A percentile compares a stretch with the other conserved stretches of the same genome.
These are phyloP conservation scores for Chondrilla cf. caribensis DNA, from an alignment of 37 sponge, comb jelly and placozoan genomes.

Conservation along the genomic window DNA sequence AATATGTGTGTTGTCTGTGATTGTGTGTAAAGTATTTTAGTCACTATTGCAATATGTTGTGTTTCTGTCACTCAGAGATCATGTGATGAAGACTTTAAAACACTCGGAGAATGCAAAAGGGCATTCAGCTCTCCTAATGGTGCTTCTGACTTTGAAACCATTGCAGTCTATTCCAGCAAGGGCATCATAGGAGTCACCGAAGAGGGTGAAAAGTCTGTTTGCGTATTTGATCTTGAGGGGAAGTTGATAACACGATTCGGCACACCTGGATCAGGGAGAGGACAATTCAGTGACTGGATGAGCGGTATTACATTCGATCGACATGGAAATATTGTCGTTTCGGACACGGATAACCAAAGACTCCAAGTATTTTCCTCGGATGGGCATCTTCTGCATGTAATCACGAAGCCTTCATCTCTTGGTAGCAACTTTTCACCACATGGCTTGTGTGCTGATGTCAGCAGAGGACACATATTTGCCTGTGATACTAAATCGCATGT, in stretches of 20 bases:
- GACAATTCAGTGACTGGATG: conserved; percentile 6
- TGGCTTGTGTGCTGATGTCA: not conserved
- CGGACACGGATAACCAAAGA: conserved; percentile 9
- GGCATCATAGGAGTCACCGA: not conserved
- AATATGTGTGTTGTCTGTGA: no score
- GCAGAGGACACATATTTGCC: not conserved
- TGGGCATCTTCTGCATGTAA: not conserved
- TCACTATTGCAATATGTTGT: no score
- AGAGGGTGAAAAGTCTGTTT: not conserved
- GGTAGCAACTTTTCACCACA: not conserved
- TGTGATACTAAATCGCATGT: not conserved
- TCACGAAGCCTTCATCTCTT: not conserved
- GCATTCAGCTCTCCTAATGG: not conserved
- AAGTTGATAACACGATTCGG: not conserved
- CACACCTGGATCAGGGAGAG: not conserved
- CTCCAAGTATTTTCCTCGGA: not conserved
- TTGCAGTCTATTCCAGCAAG: not conserved
- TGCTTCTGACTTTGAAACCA: not conserved
- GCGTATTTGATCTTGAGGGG: not conserved
- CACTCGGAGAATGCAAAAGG: not conserved
- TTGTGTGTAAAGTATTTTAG: no score
- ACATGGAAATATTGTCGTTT: conserved; percentile 2
- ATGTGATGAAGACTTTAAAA: not conserved
- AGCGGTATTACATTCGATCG: not conserved
- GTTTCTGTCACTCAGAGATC: no score